Base-by-base conservation (phyloP, 2,113 vertebrate species). In the Apodemus speciosus region DNA sequence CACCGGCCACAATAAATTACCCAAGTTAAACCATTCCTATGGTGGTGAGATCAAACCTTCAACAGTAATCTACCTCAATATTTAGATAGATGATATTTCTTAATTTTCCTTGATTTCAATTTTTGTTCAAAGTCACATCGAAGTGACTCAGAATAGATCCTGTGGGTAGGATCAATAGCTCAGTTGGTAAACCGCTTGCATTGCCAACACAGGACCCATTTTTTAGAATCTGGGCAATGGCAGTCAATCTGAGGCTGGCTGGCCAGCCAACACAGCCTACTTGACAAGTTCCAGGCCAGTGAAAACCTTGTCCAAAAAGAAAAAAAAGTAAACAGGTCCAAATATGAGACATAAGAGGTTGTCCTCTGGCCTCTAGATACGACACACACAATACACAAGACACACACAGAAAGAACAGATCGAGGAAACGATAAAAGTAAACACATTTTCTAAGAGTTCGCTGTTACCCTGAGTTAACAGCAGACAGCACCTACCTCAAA, bases 401-500 rank as follows among this genome's bases (percentile, higher is more conserved):
- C 30, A 46, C 27, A 64, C 60, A 46, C 60, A 62, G 20, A 21
- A 2, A 75, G 58, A 87, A 95, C 73, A 85, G 11, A 95, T 69
- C 4, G 68, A 38, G 6, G 91, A 71, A 64, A 21, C 15, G 27
- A 60, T 32, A 32, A 69, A 23, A 89, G 68, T 27, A 60, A 88
- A 72, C 51, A 73, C 25, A 49, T 89, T 88, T 92, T 40, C 87
- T 92, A 90, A 85, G 1, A 79, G 64, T 73, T 77, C 66, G 25
- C 14, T 88, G 62, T 38, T 72, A 91, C 23, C 30, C 73, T 80
- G 40, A 71, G 53, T 90, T 95, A 88, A 84, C 83, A 20, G 40
- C 76, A 6, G 30, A 72, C 3, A 90, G 40, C 60, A 56, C 97
- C 60, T 98, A 99, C 98, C 98, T 99, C 98, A 97, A 99, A 99